A percentile compares a stretch with the other conserved stretches of the same genome.
phyloP scores from a whole-genome alignment of 2,888 invertebrate species.

The Leptinotarsa haldemani region DNA sequence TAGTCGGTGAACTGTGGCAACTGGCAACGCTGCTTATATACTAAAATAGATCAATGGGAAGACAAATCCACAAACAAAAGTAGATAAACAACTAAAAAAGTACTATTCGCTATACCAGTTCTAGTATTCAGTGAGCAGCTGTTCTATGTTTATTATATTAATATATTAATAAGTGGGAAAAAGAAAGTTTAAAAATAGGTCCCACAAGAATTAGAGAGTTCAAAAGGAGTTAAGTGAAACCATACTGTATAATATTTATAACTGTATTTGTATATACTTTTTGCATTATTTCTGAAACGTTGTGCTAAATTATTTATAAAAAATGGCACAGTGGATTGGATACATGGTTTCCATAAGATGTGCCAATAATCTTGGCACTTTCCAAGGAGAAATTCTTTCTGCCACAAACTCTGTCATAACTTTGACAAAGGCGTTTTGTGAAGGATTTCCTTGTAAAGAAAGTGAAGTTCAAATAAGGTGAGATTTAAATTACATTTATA shows the following conservation, averaged over 20 bases:
- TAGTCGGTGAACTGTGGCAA: not conserved
- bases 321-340: constrained; percentile 77
- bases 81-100: not conserved
- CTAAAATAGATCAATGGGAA: not conserved
- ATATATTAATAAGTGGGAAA: not conserved
- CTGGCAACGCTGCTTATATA: not conserved
- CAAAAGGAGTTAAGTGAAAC: constrained; percentile 7
- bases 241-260: constrained; percentile 7
- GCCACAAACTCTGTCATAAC: constrained; percentile 80
- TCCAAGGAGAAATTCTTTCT: constrained; percentile 82
- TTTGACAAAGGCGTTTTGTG: constrained; percentile 83
- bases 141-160: not conserved
- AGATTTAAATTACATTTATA: not conserved
- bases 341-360: constrained; percentile 88
- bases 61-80: not conserved
- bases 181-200: not conserved
- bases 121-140: constrained; percentile 1
- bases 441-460: constrained; percentile 75
- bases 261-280: constrained; percentile 15
- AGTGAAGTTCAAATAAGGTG: constrained; percentile 73
- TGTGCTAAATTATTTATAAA: constrained; percentile 44
- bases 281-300: constrained; percentile 10
- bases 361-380: constrained; percentile 80
- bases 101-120: not conserved
- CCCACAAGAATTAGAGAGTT: not conserved